These are phyloP conservation scores for Addax nasomaculatus DNA, from an alignment of 2,113 vertebrate species.

Conservation along the genomic window DNA sequence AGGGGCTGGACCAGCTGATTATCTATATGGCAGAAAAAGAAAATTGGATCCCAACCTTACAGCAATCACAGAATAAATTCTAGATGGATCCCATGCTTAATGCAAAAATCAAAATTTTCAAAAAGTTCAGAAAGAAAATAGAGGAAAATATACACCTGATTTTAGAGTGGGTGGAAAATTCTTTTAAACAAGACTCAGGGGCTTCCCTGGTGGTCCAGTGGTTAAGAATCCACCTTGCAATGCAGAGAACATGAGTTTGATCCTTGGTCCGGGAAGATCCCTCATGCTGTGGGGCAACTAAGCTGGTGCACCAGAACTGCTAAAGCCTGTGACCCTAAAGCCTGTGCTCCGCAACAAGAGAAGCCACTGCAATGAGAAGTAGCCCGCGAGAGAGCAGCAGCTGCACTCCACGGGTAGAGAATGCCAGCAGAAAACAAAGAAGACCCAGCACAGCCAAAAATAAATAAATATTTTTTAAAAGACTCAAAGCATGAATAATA, in stretches of 20 bases:
- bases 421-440: no score
- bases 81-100: not conserved
- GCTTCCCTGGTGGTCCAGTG: no score
- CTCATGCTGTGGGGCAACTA: no score
- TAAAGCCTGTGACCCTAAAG: no score
- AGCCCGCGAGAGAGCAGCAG: accelerated
- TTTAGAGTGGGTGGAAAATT: not conserved
- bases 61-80: not conserved
- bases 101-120: not conserved
- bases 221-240: no score
- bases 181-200: not conserved
- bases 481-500: not conserved
- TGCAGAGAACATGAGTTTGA: no score
- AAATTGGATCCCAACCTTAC: not conserved
- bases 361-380: no score
- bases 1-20: not conserved
- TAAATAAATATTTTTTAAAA: not conserved
- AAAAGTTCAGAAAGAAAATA: not conserved
- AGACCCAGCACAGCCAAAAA: no score
- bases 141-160: not conserved
- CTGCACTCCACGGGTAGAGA: no score
- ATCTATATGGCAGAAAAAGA: not conserved
- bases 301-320: no score
- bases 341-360: no score
- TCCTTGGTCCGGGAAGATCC: no score